Evolutionary conservation across 2,888 invertebrate genomes (phyloP).

Genomic region (Cyclophora albipunctata): DNA sequence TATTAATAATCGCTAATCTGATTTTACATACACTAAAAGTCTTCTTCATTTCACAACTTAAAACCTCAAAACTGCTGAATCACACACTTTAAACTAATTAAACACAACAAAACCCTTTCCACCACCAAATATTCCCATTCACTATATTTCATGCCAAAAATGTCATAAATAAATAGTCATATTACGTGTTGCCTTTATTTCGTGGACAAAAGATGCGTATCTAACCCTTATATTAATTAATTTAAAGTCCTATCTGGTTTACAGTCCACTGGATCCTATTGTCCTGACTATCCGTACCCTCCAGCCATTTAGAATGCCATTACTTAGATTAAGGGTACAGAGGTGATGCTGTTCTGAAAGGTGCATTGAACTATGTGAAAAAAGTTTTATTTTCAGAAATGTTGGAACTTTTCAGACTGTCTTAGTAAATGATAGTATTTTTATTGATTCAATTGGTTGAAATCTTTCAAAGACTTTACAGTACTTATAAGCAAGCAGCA

Average conservation of each 20-base stretch:
- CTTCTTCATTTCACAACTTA: too few relatives aligned
- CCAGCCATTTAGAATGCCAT: conserved; percentile 14
- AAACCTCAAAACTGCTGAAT: too few relatives aligned
- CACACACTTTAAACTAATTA: neutral
- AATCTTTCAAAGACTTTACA: too few relatives aligned
- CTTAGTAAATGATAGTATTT: too few relatives aligned
- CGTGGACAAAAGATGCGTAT: conserved; percentile 20
- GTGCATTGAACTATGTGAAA: too few relatives aligned
- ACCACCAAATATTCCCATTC: neutral
- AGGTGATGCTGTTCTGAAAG: neutral
- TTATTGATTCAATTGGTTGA: too few relatives aligned
- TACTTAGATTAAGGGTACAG: conserved; percentile 11
- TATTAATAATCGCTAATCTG: too few relatives aligned
- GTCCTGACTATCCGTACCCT: conserved; percentile 32
- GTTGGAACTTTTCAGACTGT: too few relatives aligned
- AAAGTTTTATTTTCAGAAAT: too few relatives aligned
- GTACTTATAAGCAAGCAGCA: too few relatives aligned
- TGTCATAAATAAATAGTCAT: conserved; percentile 17
- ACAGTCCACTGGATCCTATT: conserved; percentile 39
- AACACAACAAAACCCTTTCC: neutral
- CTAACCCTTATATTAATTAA: conserved; percentile 38
- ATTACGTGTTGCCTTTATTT: conserved; percentile 17
- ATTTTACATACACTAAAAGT: too few relatives aligned
- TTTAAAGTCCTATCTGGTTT: conserved; percentile 43
- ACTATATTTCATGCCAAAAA: conserved; percentile 11